Evolutionary conservation across 2,797 vertebrate genomes (phyloP), one percentile per base, ranked within the genome.

Genomic region (Sarcophilus harrisii): DNA sequence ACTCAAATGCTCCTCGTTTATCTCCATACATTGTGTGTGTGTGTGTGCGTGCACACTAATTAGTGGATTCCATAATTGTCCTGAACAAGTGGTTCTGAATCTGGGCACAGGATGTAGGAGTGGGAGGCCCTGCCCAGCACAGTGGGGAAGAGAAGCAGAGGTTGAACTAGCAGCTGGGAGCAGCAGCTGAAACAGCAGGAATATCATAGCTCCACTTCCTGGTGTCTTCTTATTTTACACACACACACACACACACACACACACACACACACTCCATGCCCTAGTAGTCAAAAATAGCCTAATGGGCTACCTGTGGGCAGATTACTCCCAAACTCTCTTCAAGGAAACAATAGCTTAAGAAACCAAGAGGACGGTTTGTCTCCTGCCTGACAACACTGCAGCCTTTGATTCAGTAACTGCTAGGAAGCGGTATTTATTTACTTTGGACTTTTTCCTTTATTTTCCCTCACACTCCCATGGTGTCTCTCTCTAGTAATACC

Each of bases 71-170:
- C 89, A 90, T 52, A 90, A 90, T 90, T 90, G 29, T 52, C 55
- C 30, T 55, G 52, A 90, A 32, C n/a, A 90, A 52, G 90, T 90
- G 49, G 54, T 32, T 90, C 66, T 49, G 89, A 90, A 29, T 16
- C 24, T 49, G 89, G 96, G 95, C 96, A 96, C 90, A 97, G 97
- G 96, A 97, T 94, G 81, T 91, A 97, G 96, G 97, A 97, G 93
- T 10, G 94, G 90, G 94, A 96, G 58, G 38, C 57, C 93, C 6
- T 97, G 95, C 96, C 95, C 95, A 81, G 94, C 96, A 97, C 95
- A 96, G 58, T 95, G 96, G 96, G 96, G 96, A 97, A 96, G 30
- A 58, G 96, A 96, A 16, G 96, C 81, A 57, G 97, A 94, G 96
- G 96, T 96, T 59, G 93, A 97, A 96, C 94, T 96, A 98, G 97